These are phyloP conservation scores for Melangyna quadrimaculata DNA, from an alignment of 2,888 invertebrate genomes.

Conservation along the genomic window DNA sequence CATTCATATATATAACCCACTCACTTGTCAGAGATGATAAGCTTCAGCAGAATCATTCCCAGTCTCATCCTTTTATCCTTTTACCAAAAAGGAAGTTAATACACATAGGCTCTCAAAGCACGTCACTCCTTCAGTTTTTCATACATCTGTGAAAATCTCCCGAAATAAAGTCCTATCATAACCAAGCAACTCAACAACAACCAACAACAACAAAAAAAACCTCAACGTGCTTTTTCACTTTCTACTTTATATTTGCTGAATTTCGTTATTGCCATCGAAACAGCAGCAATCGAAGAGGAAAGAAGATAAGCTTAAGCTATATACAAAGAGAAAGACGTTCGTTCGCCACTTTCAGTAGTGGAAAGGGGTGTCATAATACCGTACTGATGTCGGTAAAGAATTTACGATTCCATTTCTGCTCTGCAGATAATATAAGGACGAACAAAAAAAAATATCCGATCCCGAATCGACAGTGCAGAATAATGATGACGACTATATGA, in stretches of 20 bases:
- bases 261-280: slow-evolving; percentile 18
- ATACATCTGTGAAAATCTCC: slow-evolving; percentile 7
- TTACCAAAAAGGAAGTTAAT: slow-evolving; percentile 3
- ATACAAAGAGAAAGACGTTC: slow-evolving; percentile 17
- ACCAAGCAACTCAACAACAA: background rate
- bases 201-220: background rate
- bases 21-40: slow-evolving; percentile 26
- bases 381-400: slow-evolving; percentile 24
- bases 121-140: slow-evolving; percentile 16
- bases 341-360: background rate
- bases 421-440: slow-evolving; percentile 13
- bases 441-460: slow-evolving; percentile 24
- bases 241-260: slow-evolving; percentile 37
- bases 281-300: slow-evolving; percentile 20
- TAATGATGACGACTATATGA: slow-evolving; percentile 53
- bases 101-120: slow-evolving; percentile 22
- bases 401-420: slow-evolving; percentile 36
- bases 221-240: slow-evolving; percentile 46
- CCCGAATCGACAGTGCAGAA: slow-evolving; percentile 59
- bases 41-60: background rate
- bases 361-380: slow-evolving; percentile 46
- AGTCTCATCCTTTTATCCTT: background rate
- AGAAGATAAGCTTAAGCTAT: slow-evolving; percentile 27
- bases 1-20: background rate
- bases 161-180: slow-evolving; percentile 20